A percentile compares a stretch with the other conserved stretches of the same genome.
Conservation (phyloP, 2,113 vertebrate genomes). For the Brienomyrus longianalis region DNA sequence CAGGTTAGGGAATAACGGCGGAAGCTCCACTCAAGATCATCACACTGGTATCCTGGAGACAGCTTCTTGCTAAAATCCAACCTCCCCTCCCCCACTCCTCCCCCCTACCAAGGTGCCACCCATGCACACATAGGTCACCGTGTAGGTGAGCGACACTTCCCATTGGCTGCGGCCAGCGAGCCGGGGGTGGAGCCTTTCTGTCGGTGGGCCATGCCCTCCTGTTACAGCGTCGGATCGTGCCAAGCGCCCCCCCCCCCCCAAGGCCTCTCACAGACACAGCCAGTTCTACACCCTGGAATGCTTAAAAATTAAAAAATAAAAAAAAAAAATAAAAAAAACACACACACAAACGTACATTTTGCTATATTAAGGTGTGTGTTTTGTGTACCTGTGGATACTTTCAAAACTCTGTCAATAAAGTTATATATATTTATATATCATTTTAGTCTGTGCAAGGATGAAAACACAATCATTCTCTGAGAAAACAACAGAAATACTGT, state of each 20-base stretch:
- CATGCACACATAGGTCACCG: background rate
- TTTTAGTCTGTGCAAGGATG: constrained; percentile 67
- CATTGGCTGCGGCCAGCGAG: constrained; percentile 19
- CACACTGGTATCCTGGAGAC: background rate
- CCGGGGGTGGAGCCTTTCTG: background rate
- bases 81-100: background rate
- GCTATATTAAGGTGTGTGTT: constrained; percentile 48
- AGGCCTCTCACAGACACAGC: constrained; percentile 37
- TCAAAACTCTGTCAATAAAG: constrained; percentile 68
- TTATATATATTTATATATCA: constrained; percentile 51
- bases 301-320: constrained; percentile 25
- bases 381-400: constrained; percentile 61
- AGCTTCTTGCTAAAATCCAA: background rate
- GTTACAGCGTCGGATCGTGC: constrained; percentile 52
- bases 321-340: constrained; percentile 10
- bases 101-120: background rate
- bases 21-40: background rate
- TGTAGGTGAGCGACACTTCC: constrained; percentile 24
- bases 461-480: constrained; percentile 62
- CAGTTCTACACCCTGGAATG: constrained; percentile 17
- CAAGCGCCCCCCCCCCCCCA: constrained; percentile 42
- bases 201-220: background rate
- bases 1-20: constrained; percentile 35
- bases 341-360: constrained; percentile 48
- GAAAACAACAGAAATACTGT: constrained; percentile 35